Evolutionary conservation across 2,797 vertebrate species (phyloP), one percentile per base, ranked within the genome.

Genomic region (Pagetopsis macropterus): DNA sequence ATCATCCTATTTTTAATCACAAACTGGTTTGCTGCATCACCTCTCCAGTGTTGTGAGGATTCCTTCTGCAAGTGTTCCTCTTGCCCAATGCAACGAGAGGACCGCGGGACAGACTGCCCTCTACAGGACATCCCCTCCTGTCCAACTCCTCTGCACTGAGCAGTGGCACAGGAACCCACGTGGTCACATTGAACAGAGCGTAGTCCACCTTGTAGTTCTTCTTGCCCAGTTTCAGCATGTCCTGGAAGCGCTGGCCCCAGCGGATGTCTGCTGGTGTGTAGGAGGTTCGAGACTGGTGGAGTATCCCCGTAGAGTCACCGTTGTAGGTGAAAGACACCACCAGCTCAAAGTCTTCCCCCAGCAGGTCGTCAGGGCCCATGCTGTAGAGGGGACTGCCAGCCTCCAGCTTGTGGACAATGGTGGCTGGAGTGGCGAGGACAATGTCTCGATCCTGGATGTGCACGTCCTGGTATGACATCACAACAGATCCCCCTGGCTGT

Each of bases 261-360:
- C 94, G 94, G 69, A 99, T 98, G 89, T 99, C 98, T 1, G 93
- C 83, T 2, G 96, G 95, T 0, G 93, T 86, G 16, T 98, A 99
- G 0, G 96, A 97, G 58, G 95, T 96, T 21, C 98, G 94, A 0
- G 97, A 98, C 78, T 99, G 98, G 86, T 99, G 97, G 2, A 97
- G 96, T 1, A 96, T 96, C 0, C 98, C 98, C 0, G 96, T 98
- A 23, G 97, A 96, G 89, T 99, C 98, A 0, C 95, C 98, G 0
- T 95, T 98, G 81, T 98, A 99, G 72, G 97, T 96, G 43, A 99
- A 99, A 0, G 97, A 97, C 79, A 99, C 96, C 82, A 99, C 87
- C 75, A 99, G 93, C 81, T 99, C 98, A 50, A 99, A 99, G 85
- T 88, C 85, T 1, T 96, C 96, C 63, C 91, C 92, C 79, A 89